A percentile compares a stretch with the other conserved stretches of the same genome.
Evolutionary conservation across 2,113 vertebrate species (phyloP).

Genomic region (Trichechus manatus): DNA sequence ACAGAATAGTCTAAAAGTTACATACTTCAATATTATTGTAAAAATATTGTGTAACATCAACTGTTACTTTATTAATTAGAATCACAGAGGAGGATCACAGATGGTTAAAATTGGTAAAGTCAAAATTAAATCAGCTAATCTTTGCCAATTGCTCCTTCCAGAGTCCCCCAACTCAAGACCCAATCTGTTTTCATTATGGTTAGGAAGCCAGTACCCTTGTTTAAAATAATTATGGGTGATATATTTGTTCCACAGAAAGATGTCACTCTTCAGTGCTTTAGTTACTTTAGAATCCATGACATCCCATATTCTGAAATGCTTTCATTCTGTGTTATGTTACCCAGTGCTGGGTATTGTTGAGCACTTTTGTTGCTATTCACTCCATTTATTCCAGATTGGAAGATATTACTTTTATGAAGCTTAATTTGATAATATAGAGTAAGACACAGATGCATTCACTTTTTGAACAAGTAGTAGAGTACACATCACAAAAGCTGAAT

Average conservation of each 20-base stretch:
- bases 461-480: not conserved
- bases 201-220: not conserved
- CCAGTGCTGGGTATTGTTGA: too few species aligned
- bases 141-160: not conserved
- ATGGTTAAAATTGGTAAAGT: conserved; percentile 47
- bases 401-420: not conserved
- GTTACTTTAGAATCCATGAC: not conserved
- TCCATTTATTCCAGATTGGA: not conserved
- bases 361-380: too few species aligned
- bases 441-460: not conserved
- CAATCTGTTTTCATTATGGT: not conserved
- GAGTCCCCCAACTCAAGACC: not conserved
- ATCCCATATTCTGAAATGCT: not conserved
- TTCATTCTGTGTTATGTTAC: not conserved
- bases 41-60: conserved; percentile 9
- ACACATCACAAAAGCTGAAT: not conserved
- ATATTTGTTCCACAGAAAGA: not conserved
- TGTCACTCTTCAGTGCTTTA: not conserved
- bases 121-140: conserved; percentile 45
- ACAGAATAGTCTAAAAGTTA: conserved; percentile 22
- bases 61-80: conserved; percentile 44
- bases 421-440: not conserved
- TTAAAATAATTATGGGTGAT: not conserved
- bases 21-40: not conserved
- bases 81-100: not conserved